Base-by-base conservation (phyloP, 2,113 vertebrate species). In the Donacobius atricapilla region DNA sequence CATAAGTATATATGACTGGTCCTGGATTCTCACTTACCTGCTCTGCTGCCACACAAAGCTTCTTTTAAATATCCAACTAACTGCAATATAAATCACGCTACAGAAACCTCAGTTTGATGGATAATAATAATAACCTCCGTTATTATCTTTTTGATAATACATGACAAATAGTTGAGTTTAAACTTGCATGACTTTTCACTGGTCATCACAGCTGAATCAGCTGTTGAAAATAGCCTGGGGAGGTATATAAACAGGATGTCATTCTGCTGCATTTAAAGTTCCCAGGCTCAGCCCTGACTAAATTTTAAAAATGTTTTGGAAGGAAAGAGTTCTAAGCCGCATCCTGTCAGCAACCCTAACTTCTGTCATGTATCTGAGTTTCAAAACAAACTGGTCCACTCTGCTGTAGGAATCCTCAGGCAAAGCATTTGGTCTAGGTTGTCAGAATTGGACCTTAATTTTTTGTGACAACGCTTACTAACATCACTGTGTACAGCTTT, bases 281-380 rank as follows among this genome's bases (percentile, higher is more conserved):
- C 56, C 89, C 48, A 65, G 48, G 63, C 77, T 86, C 16, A 89
- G 60, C 12, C n/a, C 77, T 51, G 56, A 64, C 69, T 89, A 90
- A 93, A 94, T 93, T 97, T 83, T 96, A 82, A 97, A 97, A 97
- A 94, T 87, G 31, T 92, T 97, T 97, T 96, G 80, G 81, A 97
- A 96, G 65, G 57, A 35, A 94, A 44, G 30, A 80, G 45, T 87
- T 96, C 92, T 91, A 95, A 97, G 58, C 69, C 79, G n/a, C 54
- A 84, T 94, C 63, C 93, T 95, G 75, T 84, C 82, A 94, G 76
- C 37, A 97, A 42, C 68, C 63, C 64, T 96, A 95, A 97, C 98
- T 96, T 89, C 68, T 88, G 94, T 94, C 70, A 51, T 88, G 73
- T 92, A 88, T 82, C 71, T 4, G 4, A 31, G 89, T 95, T 97